Base-by-base conservation (phyloP, 2,797 vertebrate species). In the Tarsius wallacei region DNA sequence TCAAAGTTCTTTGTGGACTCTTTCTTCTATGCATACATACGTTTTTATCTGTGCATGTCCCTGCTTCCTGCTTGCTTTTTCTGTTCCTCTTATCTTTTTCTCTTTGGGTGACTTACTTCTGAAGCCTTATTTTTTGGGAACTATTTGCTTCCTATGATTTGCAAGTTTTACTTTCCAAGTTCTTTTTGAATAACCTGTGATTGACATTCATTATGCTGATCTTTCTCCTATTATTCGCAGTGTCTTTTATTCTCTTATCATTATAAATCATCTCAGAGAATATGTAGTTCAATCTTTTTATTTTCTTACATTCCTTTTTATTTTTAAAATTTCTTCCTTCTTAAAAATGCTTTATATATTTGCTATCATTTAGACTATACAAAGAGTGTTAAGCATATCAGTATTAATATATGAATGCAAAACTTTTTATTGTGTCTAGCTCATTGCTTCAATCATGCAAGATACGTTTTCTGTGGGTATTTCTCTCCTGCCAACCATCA, bases 231-330 rank as follows among this genome's bases (percentile, higher is more conserved):
- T 88, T 31, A 36, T 74, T 81, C 91, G 19, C 36, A 76, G 77
- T 66, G 55, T 31, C n/a, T 70, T 85, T 84, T 70, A 55, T 77
- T 70, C 83, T 68, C 21, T 87, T 93, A 86, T 91, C 57, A 83
- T 73, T 85, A 57, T 51, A 22, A 33, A 68, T 81, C 64, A 89
- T 91, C n/a, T 82, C 63, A 96, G n/a, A 59, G 63, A 97, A 93
- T 64, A 73, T 15, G 15, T 22, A 86, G 33, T 36, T 93, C 76
- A 83, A 33, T 33, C 19, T 94, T 94, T 97, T 47, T 22, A 93
- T 77, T n/a, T 53, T 80, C 42, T 87, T 93, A 17, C 33, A 66
- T 61, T 42, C 36, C 7, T 24, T 53, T 47, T 95, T 64, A 63
- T 33, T 31, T 80, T 90, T 90, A 70, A 90, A 47, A 57, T 84